Base-by-base conservation (phyloP, 2,113 vertebrate species). In the Actenoides hombroni region DNA sequence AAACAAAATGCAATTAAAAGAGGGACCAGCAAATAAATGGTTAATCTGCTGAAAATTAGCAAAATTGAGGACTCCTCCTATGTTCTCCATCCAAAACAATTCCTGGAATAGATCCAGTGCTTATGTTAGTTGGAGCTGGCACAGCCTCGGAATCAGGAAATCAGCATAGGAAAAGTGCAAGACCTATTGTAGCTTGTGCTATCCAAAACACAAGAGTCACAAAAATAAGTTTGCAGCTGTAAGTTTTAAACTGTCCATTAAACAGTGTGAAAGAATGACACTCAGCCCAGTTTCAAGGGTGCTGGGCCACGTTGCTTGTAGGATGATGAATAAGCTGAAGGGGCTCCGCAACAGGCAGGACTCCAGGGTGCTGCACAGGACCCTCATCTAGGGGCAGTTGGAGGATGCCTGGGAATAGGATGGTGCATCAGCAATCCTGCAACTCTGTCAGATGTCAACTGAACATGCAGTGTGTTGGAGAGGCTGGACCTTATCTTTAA, bases 1-100 rank as follows among this genome's bases (percentile, higher is more conserved):
- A 71, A 90, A 54, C 10, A 82, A 93, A 90, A 61, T 23, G 10
- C 26, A 63, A 28, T 39, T 40, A 59, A 25, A 83, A 74, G 35
- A 74, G 1, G 3, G 4, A 64, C 51, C 68, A 88, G 88, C 64
- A 94, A 86, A 67, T 17, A 83, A 86, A 74, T n/a, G 35, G 95
- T 96, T 96, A 96, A 93, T 63, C 51, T 60, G 26, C 29, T 60
- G 64, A 83, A 65, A 90, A 91, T 7, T 3, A 84, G 11, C 29
- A 61, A 48, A 35, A 51, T 7, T 8, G 23, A 88, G 51, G 51
- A 64, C 83, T 83, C 59, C 68, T 95, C 79, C 94, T 81, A 59
- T 25, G 18, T 16, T 78, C 46, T 90, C 31, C 12, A 63, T 83
- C 39, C 85, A 53, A 69, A 96, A 97, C 95, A 97, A 97, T 96